Base-by-base conservation (phyloP, 92 coral and sea anemone genomes). In the Porites cylindrica region DNA sequence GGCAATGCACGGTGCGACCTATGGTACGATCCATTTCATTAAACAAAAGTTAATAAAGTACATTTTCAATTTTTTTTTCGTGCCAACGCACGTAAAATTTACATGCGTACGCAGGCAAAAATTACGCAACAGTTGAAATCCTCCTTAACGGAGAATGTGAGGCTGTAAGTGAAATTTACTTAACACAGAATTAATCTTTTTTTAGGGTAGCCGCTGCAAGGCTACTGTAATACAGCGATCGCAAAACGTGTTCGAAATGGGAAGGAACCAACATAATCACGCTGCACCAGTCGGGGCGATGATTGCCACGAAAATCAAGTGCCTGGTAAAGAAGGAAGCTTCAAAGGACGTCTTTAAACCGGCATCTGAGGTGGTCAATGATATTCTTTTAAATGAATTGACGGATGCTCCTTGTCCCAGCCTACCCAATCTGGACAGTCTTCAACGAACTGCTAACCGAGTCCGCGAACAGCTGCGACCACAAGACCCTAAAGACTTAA, bases 401-500 rank as follows among this genome's bases (percentile, higher is more conserved):
- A 72, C 70, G 21, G 70, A 83, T 64, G 88, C 70, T 67, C 82
- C 88, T 66, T 54, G 62, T 23, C 77, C 84, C 71, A 58, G 91
- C 87, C 77, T 77, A 70, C 53, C 74, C 38, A 32, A 26, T 19
- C 51, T 77, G 19, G 78, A 61, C 23, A 58, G 64, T 60, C 79
- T 87, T 32, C 80, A 73, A 23, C 17, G 80, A 81, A 69, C 74
- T 64, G 91, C 82, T 63, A 81, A 88, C 73, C 66, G 76, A 51
- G 16, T 53, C 75, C 70, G 87, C 62, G 87, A 88, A 72, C 74
- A 66, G 70, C 58, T 70, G 76, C 81, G 82, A 13, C 91, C 82
- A 19, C 61, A 72, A 80, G 91, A 88, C 62, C 91, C 87, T 2
- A 67, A 24, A 53, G 88, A 81, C 75, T 78, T 88, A 17, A 63